Evolutionary conservation across 2,888 invertebrate species (phyloP), one percentile per base, ranked within the genome.

Genomic region (Drosophila niveifrons): DNA sequence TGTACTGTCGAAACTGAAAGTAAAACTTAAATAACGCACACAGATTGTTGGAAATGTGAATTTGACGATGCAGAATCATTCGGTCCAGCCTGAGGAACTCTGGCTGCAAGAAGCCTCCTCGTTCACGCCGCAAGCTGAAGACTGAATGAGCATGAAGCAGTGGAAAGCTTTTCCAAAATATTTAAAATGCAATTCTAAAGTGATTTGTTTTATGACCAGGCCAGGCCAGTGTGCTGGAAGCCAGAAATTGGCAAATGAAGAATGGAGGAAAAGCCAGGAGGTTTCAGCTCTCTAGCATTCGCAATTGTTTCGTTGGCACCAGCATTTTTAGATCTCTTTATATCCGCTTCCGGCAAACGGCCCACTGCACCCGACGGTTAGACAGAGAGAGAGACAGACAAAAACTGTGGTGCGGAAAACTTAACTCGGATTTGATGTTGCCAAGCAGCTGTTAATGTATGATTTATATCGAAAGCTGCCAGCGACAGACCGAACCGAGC

Each of bases 371-470:
- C 51, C 62, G 66, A 59, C 64, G 48, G 36, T n/a, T n/a, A 10
- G 67, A 58, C 64, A 48, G 62, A 55, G n/a, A 36, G 10, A 8
- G 67, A 58, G 36, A 36, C n/a, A 10, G 67, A 58, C 64, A 48
- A 58, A 55, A 58, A 69, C 58, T 59, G 66, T 57, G 75, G 62
- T 79, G 85, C 68, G 67, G 88, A 84, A 74, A 87, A 81, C 81
- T 87, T 86, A 89, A 89, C 89, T 84, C 73, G 73, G 72, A 87
- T 89, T 85, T 90, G 80, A 88, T 90, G 86, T 89, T 80, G 80
- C 84, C 82, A 82, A 90, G 88, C 91, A 90, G 90, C 90, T 90
- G 90, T 90, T 90, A 90, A 90, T 90, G 86, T 82, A 86, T 90
- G 91, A 90, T 90, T 90, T 90, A 90, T 90, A 76, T 80, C 56